Evolutionary conservation across 2,113 vertebrate genomes (phyloP).

Genomic region (Heloderma charlesbogerti): DNA sequence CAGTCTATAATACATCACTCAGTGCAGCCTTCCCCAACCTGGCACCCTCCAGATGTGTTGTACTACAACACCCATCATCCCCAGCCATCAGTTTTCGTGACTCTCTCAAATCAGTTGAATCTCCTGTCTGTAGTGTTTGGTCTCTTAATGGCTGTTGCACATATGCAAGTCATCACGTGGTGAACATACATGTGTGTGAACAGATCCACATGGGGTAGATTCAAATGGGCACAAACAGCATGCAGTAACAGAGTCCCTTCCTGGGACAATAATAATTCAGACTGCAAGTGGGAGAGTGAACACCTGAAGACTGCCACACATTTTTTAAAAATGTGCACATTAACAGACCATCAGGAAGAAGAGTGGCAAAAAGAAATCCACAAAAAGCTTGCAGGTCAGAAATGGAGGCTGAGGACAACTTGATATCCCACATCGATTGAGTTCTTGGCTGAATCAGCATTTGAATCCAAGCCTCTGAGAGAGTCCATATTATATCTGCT

Average conservation of each 20-base stretch:
- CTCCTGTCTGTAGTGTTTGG: not conserved
- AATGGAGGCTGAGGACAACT: not conserved
- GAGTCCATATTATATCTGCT: not conserved
- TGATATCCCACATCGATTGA: too few relatives aligned
- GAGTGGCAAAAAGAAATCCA: not conserved
- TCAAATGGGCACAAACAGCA: not conserved
- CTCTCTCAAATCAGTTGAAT: not conserved
- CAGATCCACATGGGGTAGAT: not conserved
- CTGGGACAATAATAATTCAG: not conserved
- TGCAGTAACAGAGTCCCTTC: not conserved
- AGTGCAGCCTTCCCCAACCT: too few relatives aligned
- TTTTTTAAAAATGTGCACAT: not conserved
- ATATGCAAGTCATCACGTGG: not conserved
- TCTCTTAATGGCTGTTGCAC: not conserved
- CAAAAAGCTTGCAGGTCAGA: not conserved
- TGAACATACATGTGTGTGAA: not conserved
- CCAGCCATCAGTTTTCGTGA: not conserved
- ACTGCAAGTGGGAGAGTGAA: not conserved
- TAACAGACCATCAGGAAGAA: not conserved
- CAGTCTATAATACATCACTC: not conserved
- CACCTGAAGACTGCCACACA: not conserved
- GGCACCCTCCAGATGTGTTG: too few relatives aligned
- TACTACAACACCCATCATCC: not conserved
- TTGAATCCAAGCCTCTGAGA: not conserved
- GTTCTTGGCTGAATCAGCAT: not conserved